A percentile compares a stretch with the other conserved stretches of the same genome.
phyloP scores from a whole-genome alignment of 2,797 vertebrate genomes.

The Austrolebias charrua region DNA sequence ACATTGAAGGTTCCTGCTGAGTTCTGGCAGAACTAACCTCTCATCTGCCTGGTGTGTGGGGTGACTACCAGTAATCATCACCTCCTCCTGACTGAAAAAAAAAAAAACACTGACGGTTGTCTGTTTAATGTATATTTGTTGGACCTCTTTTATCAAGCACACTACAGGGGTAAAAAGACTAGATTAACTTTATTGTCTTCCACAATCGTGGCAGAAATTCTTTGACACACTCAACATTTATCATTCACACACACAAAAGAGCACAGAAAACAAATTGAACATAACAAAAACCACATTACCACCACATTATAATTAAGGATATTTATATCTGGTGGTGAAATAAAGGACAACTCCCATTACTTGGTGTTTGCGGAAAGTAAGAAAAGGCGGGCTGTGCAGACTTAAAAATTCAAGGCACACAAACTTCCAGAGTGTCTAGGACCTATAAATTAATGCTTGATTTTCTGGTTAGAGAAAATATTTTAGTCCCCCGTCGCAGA shows the following conservation, averaged over 20 bases:
- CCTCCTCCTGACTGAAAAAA: slow-evolving; percentile 10
- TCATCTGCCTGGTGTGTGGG: slow-evolving; percentile 25
- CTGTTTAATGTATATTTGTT: slow-evolving; percentile 17
- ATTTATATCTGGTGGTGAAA: slow-evolving; percentile 4
- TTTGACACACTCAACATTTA: too few relatives aligned
- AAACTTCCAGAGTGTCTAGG: too few relatives aligned
- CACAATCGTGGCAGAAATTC: too few relatives aligned
- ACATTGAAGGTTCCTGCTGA: slow-evolving; percentile 13
- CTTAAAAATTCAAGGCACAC: background rate
- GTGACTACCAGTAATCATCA: slow-evolving; percentile 33
- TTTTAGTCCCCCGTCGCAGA: too few relatives aligned
- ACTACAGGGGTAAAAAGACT: too few relatives aligned
- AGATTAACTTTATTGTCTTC: too few relatives aligned
- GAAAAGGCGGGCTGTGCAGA: background rate
- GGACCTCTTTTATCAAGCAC: slow-evolving; percentile 11
- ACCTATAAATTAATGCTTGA: too few relatives aligned
- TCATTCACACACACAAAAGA: too few relatives aligned
- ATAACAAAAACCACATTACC: too few relatives aligned
- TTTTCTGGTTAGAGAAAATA: too few relatives aligned
- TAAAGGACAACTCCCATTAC: background rate
- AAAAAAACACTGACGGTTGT: slow-evolving; percentile 3
- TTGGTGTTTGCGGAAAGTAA: background rate
- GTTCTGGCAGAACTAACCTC: slow-evolving; percentile 9
- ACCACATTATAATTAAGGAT: slow-evolving; percentile 43
- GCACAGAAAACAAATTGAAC: too few relatives aligned